Base-by-base conservation (phyloP, 2,797 vertebrate genomes). In the Pangasius djambal region DNA sequence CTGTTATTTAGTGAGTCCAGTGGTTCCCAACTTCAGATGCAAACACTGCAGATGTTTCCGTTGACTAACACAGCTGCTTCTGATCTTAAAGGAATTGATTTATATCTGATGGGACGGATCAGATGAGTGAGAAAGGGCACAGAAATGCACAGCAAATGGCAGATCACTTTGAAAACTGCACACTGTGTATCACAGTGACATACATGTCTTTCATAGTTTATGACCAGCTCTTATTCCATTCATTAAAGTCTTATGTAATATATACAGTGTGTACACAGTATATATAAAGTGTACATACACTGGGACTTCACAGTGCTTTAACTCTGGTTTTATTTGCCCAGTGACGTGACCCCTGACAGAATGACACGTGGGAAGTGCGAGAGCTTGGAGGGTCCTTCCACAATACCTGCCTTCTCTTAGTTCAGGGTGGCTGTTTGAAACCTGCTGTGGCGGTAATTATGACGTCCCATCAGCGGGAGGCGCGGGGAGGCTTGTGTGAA, bases 401-500 rank as follows among this genome's bases (percentile, higher is more conserved):
- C 31, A 70, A 18, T 69, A 44, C 37, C 83, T 81, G 50, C 25
- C 18, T 69, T 89, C 15, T 22, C 44, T 75, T 40, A 44, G 13
- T 79, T 74, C 77, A 74, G 25, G 40, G 59, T 18, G 82, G 40
- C 37, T 65, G 88, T 52, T 86, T 89, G 88, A 86, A 83, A 31
- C 28, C 77, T 50, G 78, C 83, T 44, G n/a, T 25, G 77, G 50
- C 31, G 16, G 84, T 90, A 88, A 90, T 89, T 84, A 89, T 86
- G 59, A 31, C 6, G 6, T 65, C 34, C 67, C 48, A 70, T 89
- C 74, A 72, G 82, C 88, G 87, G 63, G 88, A 84, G 86, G 93
- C 88, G 92, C 93, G 89, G 83, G 83, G 75, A 88, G 57, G 50
- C 67, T 93, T 87, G 6, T 91, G 94, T 94, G 93, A 95, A 94